Base-by-base conservation (phyloP, 2,797 vertebrate species). In the Nothura maculosa region DNA sequence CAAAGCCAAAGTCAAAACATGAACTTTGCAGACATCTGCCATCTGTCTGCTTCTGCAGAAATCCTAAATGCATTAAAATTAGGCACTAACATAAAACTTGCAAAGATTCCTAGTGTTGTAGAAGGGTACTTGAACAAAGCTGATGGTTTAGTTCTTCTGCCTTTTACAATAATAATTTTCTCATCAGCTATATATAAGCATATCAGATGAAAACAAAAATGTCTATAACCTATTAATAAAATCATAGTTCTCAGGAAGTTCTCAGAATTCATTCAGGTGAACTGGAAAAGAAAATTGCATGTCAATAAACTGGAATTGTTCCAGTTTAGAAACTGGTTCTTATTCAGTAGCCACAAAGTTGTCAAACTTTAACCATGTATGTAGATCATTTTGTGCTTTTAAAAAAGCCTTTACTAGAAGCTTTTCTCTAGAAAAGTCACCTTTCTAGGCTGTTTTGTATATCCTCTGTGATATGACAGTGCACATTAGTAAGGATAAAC, bases 311-410 rank as follows among this genome's bases (percentile, higher is more conserved):
- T 25, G 73, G 52, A 89, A 87, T 67, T 81, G 50, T 64, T 86
- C n/a, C n/a, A n/a, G n/a, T n/a, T n/a, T n/a, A n/a, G n/a, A n/a
- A n/a, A n/a, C n/a, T 90, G 6, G 18, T 77, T 91, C 52, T 64
- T 88, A 30, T 55, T 77, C 86, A 91, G 81, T 91, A 92, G 60
- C 27, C 45, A 86, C 61, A 54, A 85, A 84, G 36, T 24, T 12
- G 18, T 86, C 86, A 86, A 94, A 91, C 61, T 94, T 87, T 91
- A 96, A 90, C 75, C 77, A 68, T 12, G 4, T 54, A 32, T 45
- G 64, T 73, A 54, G 75, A 80, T 64, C 40, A 83, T 11, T 30
- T 83, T 57, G 47, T 48, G 19, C 13, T 9, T 5, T 50, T 48
- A 66, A 24, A 22, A 69, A 17, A 17, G 30, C 12, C 13, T 48